These are phyloP conservation scores for Odontophorus gujanensis DNA, from an alignment of 2,113 vertebrate species.

Conservation along the genomic window DNA sequence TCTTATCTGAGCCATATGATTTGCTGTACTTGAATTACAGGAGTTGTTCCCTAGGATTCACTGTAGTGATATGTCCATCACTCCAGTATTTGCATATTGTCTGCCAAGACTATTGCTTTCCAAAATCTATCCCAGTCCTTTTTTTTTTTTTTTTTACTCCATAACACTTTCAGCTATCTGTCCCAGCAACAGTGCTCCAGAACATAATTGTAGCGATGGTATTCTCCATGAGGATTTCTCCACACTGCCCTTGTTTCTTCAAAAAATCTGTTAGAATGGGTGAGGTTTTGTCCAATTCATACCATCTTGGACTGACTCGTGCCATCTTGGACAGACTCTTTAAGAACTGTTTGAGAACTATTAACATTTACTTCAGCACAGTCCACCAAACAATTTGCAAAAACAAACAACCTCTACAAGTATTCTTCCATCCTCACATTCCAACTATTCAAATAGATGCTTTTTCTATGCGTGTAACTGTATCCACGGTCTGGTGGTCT, in stretches of 20 bases:
- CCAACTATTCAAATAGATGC: background rate
- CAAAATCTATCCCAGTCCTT: background rate
- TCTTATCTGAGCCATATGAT: constrained; percentile 48
- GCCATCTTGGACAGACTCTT: background rate
- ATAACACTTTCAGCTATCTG: background rate
- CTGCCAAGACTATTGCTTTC: background rate
- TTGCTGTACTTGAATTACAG: constrained; percentile 8
- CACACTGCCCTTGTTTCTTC: background rate
- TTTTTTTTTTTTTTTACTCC: background rate
- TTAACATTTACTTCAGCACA: background rate
- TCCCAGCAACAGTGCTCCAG: background rate
- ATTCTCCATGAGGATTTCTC: background rate
- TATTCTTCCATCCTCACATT: background rate
- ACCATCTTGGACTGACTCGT: background rate
- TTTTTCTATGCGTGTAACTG: background rate
- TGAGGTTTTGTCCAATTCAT: background rate
- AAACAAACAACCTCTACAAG: background rate
- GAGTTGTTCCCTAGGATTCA: constrained; percentile 16
- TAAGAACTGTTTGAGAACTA: background rate
- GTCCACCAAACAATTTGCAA: background rate
- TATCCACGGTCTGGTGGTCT: background rate
- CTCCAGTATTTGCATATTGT: background rate
- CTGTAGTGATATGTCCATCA: background rate
- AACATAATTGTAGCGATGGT: background rate
- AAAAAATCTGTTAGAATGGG: background rate